Conservation (phyloP, 2,797 vertebrate species). For the Phrynocephalus guinanensis region DNA sequence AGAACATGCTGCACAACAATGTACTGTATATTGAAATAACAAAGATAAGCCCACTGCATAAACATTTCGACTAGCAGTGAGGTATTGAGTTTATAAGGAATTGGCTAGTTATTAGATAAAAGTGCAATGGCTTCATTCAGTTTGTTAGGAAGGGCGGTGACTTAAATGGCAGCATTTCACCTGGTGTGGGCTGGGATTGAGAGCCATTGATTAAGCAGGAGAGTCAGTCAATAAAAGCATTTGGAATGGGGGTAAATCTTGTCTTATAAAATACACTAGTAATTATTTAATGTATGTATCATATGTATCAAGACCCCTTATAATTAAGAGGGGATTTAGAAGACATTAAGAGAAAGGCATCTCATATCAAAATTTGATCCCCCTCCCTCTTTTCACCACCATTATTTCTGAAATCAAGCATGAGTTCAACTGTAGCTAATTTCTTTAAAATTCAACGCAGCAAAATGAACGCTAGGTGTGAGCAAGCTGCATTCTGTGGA, state of each 20-base stretch:
- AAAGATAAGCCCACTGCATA: background rate
- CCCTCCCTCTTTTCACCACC: background rate
- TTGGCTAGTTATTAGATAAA: background rate
- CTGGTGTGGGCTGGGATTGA: background rate
- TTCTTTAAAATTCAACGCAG: background rate
- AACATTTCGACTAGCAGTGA: accelerated
- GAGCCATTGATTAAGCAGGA: background rate
- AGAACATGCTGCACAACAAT: accelerated
- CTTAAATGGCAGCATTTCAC: background rate
- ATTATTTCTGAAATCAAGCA: background rate
- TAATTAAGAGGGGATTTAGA: background rate
- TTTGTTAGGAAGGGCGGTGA: background rate
- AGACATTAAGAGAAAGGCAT: background rate
- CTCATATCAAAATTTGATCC: too few species aligned
- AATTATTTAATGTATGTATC: background rate
- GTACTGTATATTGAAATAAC: background rate
- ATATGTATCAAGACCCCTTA: background rate
- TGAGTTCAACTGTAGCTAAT: background rate
- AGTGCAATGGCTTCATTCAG: background rate
- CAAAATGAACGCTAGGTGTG: background rate
- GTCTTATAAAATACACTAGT: background rate
- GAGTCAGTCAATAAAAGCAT: background rate
- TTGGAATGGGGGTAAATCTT: background rate
- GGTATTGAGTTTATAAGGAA: accelerated
- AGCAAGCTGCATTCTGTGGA: background rate